Evolutionary conservation across 1,140 invertebrate species (phyloP).

Genomic region (Ridgeia piscesae): DNA sequence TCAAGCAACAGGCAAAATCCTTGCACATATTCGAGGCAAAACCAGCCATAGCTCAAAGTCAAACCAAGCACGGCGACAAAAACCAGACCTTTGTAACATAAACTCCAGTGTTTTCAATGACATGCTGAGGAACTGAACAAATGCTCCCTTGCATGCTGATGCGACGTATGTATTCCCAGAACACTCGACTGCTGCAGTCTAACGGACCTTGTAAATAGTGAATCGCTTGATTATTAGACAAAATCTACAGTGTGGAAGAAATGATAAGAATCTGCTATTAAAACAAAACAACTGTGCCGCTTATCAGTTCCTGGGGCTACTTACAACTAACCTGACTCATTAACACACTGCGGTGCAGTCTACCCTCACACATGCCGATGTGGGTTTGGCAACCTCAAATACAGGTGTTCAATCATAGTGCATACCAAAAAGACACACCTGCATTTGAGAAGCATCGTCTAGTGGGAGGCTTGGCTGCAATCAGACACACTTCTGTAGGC

Average conservation of each 20-base stretch:
- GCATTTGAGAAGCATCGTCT: constrained; percentile 4
- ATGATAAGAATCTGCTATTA: neutral
- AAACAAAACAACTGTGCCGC: neutral
- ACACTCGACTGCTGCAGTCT: neutral
- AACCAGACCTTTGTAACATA: neutral
- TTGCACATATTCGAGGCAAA: neutral
- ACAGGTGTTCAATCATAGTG: neutral
- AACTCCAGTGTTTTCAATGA: neutral
- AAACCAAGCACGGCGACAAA: neutral
- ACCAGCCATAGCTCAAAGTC: neutral
- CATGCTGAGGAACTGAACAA: neutral
- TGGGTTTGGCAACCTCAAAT: neutral
- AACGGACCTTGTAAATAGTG: neutral
- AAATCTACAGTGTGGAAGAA: neutral
- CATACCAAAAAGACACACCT: neutral
- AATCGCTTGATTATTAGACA: neutral
- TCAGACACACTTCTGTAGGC: neutral
- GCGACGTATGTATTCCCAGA: neutral
- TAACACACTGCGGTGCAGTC: neutral
- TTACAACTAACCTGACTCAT: neutral
- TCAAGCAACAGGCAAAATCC: neutral
- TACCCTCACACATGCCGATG: neutral
- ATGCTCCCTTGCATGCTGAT: neutral
- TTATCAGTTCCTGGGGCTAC: neutral
- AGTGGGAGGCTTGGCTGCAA: neutral